Conservation (phyloP, 2,888 invertebrate species). For the Perizoma flavofasciatum region DNA sequence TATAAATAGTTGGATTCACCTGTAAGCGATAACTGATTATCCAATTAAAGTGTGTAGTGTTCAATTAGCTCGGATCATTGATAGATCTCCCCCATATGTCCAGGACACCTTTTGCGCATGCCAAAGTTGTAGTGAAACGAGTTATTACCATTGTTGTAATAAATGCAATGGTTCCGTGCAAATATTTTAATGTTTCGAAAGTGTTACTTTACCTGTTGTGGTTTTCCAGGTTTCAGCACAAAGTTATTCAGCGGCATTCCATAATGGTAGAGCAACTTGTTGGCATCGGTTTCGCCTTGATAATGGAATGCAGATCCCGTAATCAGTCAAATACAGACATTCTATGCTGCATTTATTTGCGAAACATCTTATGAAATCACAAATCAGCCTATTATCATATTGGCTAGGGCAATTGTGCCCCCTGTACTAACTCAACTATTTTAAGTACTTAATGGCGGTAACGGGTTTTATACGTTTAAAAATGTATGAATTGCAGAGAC, state of each 20-base stretch:
- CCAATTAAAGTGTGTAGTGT: slow-evolving; percentile 60
- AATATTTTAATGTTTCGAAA: slow-evolving; percentile 38
- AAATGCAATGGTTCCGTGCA: slow-evolving; percentile 33
- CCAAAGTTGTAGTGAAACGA: slow-evolving; percentile 42
- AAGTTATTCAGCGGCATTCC: slow-evolving; percentile 40
- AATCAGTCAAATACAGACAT: slow-evolving; percentile 27
- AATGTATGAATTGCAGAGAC: slow-evolving; percentile 48
- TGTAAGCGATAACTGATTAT: slow-evolving; percentile 56
- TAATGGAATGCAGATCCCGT: slow-evolving; percentile 30
- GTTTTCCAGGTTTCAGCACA: slow-evolving; percentile 38
- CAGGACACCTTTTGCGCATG: slow-evolving; percentile 67
- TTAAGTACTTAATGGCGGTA: too few relatives aligned
- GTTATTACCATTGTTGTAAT: slow-evolving; percentile 30
- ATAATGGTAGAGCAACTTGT: slow-evolving; percentile 26
- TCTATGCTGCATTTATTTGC: slow-evolving; percentile 7
- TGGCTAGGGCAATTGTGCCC: neutral
- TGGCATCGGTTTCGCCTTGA: slow-evolving; percentile 27
- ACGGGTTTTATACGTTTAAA: slow-evolving; percentile 33
- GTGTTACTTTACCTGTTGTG: slow-evolving; percentile 38
- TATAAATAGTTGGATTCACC: slow-evolving; percentile 66
- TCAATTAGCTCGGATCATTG: slow-evolving; percentile 49
- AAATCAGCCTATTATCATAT: slow-evolving; percentile 5
- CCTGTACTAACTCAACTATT: neutral
- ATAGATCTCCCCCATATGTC: slow-evolving; percentile 56
- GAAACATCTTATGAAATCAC: slow-evolving; percentile 6